phyloP scores from a whole-genome alignment of 2,113 vertebrate genomes.

The Echinops telfairi region DNA sequence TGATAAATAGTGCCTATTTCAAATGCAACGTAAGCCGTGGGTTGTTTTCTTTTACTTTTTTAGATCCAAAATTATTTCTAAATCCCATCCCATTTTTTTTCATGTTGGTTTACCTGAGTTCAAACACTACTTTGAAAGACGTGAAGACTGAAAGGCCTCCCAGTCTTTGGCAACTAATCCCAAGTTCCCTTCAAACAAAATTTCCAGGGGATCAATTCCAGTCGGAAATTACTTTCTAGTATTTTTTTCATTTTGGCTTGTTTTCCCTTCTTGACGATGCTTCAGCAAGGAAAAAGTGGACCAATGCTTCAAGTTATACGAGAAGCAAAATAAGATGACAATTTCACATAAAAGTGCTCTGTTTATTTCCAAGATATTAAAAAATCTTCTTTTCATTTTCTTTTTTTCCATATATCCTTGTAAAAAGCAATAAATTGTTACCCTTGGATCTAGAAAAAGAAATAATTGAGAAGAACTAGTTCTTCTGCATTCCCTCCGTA shows the following conservation, averaged over 20 bases:
- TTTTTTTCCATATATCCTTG: constrained; percentile 49
- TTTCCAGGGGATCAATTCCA: constrained; percentile 44
- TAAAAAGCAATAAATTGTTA: constrained; percentile 71
- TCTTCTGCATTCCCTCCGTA: constrained; percentile 67
- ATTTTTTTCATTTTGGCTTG: neutral
- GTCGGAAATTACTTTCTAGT: constrained; percentile 67
- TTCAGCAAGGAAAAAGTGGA: constrained; percentile 47
- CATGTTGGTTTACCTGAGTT: constrained; percentile 47
- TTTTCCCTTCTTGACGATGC: constrained; percentile 57
- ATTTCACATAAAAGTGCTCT: constrained; percentile 75
- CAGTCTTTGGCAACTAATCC: constrained; percentile 64
- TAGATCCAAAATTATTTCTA: constrained; percentile 43
- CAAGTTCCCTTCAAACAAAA: constrained; percentile 66
- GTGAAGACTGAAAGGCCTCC: constrained; percentile 63
- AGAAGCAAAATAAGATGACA: constrained; percentile 30
- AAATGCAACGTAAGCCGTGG: neutral
- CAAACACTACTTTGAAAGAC: constrained; percentile 58
- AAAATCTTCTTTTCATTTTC: constrained; percentile 57
- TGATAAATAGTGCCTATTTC: constrained; percentile 40
- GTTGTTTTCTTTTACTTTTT: constrained; percentile 56
- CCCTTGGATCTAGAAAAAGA: constrained; percentile 53
- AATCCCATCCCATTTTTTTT: constrained; percentile 52
- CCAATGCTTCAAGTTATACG: constrained; percentile 48
- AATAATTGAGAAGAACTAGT: constrained; percentile 72
- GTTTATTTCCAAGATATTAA: constrained; percentile 71